phyloP scores from a whole-genome alignment of 2,797 vertebrate species.

The Pseudochirops cupreus region DNA sequence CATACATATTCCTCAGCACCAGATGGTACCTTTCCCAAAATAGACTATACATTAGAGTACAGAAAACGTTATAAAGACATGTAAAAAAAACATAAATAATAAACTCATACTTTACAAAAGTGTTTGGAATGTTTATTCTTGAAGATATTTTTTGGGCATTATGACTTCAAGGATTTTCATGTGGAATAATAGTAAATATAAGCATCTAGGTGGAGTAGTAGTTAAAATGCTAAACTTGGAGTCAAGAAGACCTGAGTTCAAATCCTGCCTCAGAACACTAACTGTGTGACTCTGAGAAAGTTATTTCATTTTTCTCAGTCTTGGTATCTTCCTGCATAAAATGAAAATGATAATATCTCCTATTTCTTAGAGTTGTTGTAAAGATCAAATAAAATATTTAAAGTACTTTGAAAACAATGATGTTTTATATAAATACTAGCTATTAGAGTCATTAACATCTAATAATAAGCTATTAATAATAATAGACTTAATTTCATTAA shows the following conservation, averaged over 20 bases:
- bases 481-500: neutral
- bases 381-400: too few species aligned
- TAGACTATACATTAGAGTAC: neutral
- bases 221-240: neutral
- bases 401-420: neutral
- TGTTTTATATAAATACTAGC: neutral
- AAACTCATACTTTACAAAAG: neutral
- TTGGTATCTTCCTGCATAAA: too few species aligned
- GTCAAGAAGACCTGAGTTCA: neutral
- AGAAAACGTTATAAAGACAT: neutral
- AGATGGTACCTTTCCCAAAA: neutral
- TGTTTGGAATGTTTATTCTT: neutral
- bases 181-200: neutral
- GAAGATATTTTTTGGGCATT: neutral
- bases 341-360: neutral
- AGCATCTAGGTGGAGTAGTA: neutral
- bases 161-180: neutral
- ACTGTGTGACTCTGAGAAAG: neutral
- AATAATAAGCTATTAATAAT: neutral
- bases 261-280: neutral
- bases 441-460: neutral
- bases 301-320: neutral
- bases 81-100: neutral
- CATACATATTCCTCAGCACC: neutral
- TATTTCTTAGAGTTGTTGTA: neutral